A percentile compares a stretch with the other conserved stretches of the same genome.
Evolutionary conservation across 1,140 invertebrate species (phyloP).

Genomic region (Lepidurus arcticus): DNA sequence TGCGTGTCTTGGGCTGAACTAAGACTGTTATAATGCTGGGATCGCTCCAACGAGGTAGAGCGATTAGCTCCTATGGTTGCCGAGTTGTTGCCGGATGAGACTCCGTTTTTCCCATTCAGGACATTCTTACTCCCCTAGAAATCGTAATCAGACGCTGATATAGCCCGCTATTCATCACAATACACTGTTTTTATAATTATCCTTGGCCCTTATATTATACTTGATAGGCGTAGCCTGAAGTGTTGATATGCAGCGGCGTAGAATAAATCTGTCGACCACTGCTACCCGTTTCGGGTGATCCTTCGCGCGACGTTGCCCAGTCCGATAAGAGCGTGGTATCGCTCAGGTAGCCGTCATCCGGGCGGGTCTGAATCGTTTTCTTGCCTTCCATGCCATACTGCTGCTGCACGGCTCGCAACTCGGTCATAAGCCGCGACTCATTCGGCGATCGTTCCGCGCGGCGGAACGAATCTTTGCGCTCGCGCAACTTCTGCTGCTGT

Average conservation of each 20-base stretch:
- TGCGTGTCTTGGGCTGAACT: constrained; percentile 35
- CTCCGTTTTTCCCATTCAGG: constrained; percentile 30
- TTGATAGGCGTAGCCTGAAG: constrained; percentile 36
- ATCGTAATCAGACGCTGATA: background rate
- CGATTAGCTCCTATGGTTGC: constrained; percentile 50
- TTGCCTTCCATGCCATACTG: constrained; percentile 42
- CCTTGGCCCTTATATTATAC: background rate
- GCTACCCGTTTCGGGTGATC: constrained; percentile 41
- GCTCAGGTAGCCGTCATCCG: constrained; percentile 62
- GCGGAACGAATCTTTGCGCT: constrained; percentile 58
- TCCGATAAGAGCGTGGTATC: constrained; percentile 61
- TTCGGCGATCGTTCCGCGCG: constrained; percentile 63
- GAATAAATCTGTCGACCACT: constrained; percentile 53
- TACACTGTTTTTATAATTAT: background rate
- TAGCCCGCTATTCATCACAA: background rate
- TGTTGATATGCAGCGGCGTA: constrained; percentile 60
- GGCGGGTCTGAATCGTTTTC: constrained; percentile 11
- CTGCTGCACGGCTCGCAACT: constrained; percentile 53
- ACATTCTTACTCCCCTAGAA: background rate
- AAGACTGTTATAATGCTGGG: constrained; percentile 30
- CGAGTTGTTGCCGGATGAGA: constrained; percentile 50
- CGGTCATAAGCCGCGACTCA: constrained; percentile 57
- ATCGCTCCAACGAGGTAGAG: constrained; percentile 43
- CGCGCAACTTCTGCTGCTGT: constrained; percentile 67
- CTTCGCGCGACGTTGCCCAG: constrained; percentile 44